Percentiles rank a stretch among this genome's conserved stretches.
Evolutionary conservation across 2,113 vertebrate genomes (phyloP).

Genomic region (Acrocephalus arundinaceus): DNA sequence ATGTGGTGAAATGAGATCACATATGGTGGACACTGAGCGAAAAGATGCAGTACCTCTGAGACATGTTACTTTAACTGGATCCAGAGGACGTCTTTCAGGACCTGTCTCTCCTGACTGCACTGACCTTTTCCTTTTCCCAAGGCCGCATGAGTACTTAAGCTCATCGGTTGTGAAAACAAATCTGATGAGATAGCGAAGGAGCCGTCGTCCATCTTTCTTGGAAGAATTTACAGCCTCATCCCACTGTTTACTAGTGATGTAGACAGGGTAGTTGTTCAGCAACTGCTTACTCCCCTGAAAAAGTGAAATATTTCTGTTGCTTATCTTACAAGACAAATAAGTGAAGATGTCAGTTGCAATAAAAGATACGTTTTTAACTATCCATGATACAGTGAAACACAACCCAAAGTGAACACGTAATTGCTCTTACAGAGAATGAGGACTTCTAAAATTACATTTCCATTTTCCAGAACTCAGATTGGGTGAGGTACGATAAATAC

Average conservation of each 20-base stretch:
- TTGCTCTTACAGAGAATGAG: slow-evolving; percentile 57
- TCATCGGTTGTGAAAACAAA: slow-evolving; percentile 99
- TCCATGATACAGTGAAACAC: not conserved
- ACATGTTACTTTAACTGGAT: slow-evolving; percentile 99
- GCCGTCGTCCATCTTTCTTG: slow-evolving; percentile 94
- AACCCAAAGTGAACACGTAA: slow-evolving; percentile 18
- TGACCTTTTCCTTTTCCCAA: slow-evolving; percentile 99
- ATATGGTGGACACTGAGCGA: slow-evolving; percentile 79
- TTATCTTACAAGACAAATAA: slow-evolving; percentile 38
- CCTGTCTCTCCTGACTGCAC: slow-evolving; percentile 95
- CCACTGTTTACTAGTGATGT: slow-evolving; percentile 99
- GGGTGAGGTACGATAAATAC: slow-evolving; percentile 61
- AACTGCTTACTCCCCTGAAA: slow-evolving; percentile 96
- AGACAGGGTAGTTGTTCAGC: slow-evolving; percentile 98
- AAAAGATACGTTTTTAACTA: slow-evolving; percentile 19
- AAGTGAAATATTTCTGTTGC: slow-evolving; percentile 56
- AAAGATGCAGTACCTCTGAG: slow-evolving; percentile 95
- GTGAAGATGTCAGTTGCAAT: slow-evolving; percentile 53
- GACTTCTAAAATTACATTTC: slow-evolving; percentile 72
- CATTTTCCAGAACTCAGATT: slow-evolving; percentile 67
- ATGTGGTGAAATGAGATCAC: slow-evolving; percentile 82
- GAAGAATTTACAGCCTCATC: slow-evolving; percentile 98
- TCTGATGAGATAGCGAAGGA: slow-evolving; percentile 98
- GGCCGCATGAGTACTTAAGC: slow-evolving; percentile 98
- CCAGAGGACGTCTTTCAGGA: slow-evolving; percentile 95